phyloP scores from a whole-genome alignment of 2,888 invertebrate genomes.

The Temnothorax unifasciatus region DNA sequence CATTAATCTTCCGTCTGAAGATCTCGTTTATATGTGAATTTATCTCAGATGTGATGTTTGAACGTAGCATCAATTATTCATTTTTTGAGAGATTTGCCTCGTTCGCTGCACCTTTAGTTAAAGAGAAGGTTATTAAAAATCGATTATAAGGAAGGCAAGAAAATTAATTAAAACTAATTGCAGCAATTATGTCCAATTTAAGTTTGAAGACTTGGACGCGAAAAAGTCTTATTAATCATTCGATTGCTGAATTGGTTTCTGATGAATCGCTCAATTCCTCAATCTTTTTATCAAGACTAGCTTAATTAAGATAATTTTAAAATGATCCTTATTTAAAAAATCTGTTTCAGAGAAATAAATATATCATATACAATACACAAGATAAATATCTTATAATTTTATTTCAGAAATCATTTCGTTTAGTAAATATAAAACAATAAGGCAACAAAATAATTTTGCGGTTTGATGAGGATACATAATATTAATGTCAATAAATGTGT shows the following conservation, averaged over 20 bases:
- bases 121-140: conserved; percentile 14
- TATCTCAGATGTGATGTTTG: background rate
- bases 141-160: conserved; percentile 8
- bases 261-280: background rate
- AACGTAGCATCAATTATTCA: background rate
- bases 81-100: background rate
- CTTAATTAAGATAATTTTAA: conserved; percentile 20
- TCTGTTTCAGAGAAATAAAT: background rate
- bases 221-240: conserved; percentile 36
- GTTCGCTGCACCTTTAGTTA: background rate
- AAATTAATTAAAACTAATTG: conserved; percentile 38
- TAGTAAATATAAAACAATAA: background rate
- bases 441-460: background rate
- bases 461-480: background rate
- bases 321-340: background rate
- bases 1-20: conserved; percentile 7
- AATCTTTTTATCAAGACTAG: background rate
- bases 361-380: background rate
- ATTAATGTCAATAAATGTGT: background rate
- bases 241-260: conserved; percentile 7
- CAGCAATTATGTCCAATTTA: conserved; percentile 32
- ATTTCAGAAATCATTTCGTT: background rate
- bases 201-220: background rate
- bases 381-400: background rate
- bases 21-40: conserved; percentile 2